Evolutionary conservation across 2,797 vertebrate genomes (phyloP).

Genomic region (Onychomys arenicola): DNA sequence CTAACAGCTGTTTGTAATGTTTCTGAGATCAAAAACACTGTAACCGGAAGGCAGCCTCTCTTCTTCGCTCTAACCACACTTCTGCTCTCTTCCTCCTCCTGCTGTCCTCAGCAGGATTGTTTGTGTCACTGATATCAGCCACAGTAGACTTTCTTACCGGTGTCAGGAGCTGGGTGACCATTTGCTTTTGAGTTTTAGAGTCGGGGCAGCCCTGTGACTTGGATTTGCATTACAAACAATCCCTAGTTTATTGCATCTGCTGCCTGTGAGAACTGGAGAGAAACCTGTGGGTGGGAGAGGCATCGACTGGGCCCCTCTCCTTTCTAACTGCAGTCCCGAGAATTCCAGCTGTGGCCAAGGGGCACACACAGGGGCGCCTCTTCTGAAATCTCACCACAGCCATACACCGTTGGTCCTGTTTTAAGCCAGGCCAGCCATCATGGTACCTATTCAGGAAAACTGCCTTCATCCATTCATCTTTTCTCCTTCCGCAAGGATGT

Average conservation of each 20-base stretch:
- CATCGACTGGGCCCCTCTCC: not conserved
- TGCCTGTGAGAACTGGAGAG: constrained; percentile 79
- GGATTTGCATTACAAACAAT: constrained; percentile 85
- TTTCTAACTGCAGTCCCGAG: constrained; percentile 14
- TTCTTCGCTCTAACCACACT: constrained; percentile 39
- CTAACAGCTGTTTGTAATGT: constrained; percentile 80
- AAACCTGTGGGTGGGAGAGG: constrained; percentile 51
- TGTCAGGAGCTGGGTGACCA: constrained; percentile 66
- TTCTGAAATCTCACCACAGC: not conserved
- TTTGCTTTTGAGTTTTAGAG: constrained; percentile 74
- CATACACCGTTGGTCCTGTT: not conserved
- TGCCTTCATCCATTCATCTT: not conserved
- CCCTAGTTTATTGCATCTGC: constrained; percentile 80
- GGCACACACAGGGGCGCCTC: not conserved
- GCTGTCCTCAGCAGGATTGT: constrained; percentile 29
- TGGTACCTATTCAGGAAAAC: not conserved
- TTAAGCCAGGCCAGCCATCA: not conserved
- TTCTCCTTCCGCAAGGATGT: not conserved
- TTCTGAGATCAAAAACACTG: constrained; percentile 73
- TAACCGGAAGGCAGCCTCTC: constrained; percentile 77
- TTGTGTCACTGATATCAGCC: not conserved
- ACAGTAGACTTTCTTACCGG: constrained; percentile 52
- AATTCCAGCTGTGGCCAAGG: not conserved
- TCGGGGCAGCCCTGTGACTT: constrained; percentile 64
- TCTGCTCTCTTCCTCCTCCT: constrained; percentile 45